phyloP scores from a whole-genome alignment of 2,797 vertebrate species.

The Chloroceryle inda region DNA sequence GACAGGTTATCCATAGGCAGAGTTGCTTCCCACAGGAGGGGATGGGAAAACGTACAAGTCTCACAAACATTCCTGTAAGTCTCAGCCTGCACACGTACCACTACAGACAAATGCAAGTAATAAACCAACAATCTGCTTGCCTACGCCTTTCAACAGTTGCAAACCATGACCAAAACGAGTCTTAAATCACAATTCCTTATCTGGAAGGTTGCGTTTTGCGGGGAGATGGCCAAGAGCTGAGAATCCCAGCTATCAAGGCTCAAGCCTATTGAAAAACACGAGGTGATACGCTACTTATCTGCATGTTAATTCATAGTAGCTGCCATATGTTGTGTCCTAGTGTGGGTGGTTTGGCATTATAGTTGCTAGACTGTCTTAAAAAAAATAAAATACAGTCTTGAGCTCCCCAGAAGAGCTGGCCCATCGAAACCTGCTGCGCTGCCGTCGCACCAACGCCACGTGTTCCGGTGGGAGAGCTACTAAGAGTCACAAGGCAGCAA shows the following conservation, averaged over 20 bases:
- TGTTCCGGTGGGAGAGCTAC: not conserved
- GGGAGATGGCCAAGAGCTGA: not conserved
- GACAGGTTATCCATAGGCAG: not conserved
- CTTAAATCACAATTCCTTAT: fast-evolving
- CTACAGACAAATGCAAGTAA: fast-evolving
- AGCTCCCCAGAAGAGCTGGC: not conserved
- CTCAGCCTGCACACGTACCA: fast-evolving
- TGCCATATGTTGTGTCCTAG: slow-evolving; percentile 53
- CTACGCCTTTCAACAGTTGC: not conserved
- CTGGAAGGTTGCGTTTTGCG: not conserved
- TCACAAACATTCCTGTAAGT: not conserved
- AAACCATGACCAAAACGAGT: fast-evolving
- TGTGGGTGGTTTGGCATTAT: slow-evolving; percentile 46
- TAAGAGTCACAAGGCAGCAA: not conserved
- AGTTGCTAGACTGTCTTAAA: slow-evolving; percentile 53
- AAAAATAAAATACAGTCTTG: not conserved
- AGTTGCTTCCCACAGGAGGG: not conserved
- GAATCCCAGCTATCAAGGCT: not conserved
- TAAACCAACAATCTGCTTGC: not conserved
- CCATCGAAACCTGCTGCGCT: not conserved
- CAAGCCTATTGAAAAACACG: not conserved
- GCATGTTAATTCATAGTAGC: not conserved
- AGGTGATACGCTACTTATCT: not conserved
- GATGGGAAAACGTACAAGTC: not conserved
- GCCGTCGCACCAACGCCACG: not conserved